Evolutionary conservation across 2,113 vertebrate species (phyloP).

Genomic region (Acinonyx jubatus): DNA sequence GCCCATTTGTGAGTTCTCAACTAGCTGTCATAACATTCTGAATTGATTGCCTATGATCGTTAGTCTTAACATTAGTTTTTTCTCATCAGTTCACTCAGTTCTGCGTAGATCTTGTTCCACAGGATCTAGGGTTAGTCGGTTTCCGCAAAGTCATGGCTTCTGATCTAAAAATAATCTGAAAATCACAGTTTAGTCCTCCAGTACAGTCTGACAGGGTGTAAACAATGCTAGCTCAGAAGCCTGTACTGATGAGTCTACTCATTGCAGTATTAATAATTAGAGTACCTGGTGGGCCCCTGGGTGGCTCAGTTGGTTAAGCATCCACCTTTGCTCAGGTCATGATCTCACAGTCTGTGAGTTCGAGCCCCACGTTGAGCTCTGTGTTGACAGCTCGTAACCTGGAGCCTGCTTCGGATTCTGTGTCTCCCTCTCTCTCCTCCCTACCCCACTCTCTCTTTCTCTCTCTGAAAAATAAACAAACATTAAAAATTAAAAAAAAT

Average conservation of each 20-base stretch:
- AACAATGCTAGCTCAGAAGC: neutral
- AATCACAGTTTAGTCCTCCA: neutral
- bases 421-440: too few species aligned
- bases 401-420: too few species aligned
- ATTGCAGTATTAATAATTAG: neutral
- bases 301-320: neutral
- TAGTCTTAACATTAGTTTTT: neutral
- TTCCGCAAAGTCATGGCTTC: neutral
- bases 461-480: too few species aligned
- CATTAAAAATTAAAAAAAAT: too few species aligned
- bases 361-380: too few species aligned
- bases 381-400: too few species aligned
- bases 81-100: neutral
- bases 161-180: neutral
- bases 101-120: neutral
- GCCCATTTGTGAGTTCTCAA: neutral
- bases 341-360: too few species aligned
- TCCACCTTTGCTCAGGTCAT: too few species aligned
- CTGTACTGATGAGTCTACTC: neutral
- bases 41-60: neutral
- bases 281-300: neutral
- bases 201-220: neutral
- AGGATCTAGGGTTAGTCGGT: neutral
- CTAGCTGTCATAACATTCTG: neutral
- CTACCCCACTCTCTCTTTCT: too few species aligned